Evolutionary conservation across 2,888 invertebrate species (phyloP), one percentile per base, ranked within the genome.

Genomic region (Acleris emargana): DNA sequence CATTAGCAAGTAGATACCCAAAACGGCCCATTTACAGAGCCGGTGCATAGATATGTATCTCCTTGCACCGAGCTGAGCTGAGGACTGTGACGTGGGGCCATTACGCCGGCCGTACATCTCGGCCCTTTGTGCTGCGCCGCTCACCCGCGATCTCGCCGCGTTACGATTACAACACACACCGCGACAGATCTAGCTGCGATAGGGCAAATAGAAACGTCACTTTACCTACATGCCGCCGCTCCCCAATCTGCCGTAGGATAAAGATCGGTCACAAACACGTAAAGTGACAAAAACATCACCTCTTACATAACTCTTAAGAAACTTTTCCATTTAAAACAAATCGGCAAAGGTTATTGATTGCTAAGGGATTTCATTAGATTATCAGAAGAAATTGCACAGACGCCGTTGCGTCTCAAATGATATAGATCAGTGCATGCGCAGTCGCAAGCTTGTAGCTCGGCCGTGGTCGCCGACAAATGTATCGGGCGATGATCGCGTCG

Each of bases 1-100:
- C 91, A 91, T 91, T 92, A 91, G 89, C 87, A 89, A 90, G 86
- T 86, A 86, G 89, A 90, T 90, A 86, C 87, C 91, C 89, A 87
- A 91, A 91, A 91, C 88, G 86, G 87, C 77, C 88, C 88, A 89
- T 90, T 90, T 90, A 88, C 87, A 86, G 86, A 87, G 86, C 82
- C 86, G 77, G 86, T 87, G 86, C 81, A 82, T 85, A 87, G 91
- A 91, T 92, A 91, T 89, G 89, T 84, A 92, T 92, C 91, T 78
- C 82, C 81, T 82, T 84, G 86, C 84, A 83, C 75, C 75, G 80
- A 76, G 74, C 75, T 73, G 68, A 76, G 71, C 76, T 73, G 81
- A 80, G 86, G 81, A 78, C 79, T 85, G 86, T 89, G 90, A 89
- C 89, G 87, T 83, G 86, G 72, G 79, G 81, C 89, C 87, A 91